These are phyloP conservation scores for Periophthalmus magnuspinnatus DNA, from an alignment of 2,797 vertebrate genomes.

Conservation along the genomic window DNA sequence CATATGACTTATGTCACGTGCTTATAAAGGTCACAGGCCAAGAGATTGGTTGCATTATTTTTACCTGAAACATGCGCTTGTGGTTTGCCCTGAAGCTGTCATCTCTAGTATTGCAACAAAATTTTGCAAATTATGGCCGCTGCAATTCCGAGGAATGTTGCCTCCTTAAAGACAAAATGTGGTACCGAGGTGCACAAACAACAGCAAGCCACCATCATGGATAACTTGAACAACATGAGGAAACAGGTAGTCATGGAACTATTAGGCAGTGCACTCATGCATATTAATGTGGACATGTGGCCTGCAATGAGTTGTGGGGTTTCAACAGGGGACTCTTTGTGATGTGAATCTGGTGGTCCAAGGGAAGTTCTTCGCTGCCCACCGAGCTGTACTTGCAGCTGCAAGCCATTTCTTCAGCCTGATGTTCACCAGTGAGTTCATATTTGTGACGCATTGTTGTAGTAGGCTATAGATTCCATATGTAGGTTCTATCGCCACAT, in stretches of 20 bases:
- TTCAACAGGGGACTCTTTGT: slow-evolving; percentile 86
- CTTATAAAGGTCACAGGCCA: not conserved
- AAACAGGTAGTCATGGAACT: slow-evolving; percentile 78
- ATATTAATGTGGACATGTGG: not conserved
- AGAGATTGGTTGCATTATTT: not conserved
- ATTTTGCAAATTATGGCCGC: slow-evolving; percentile 74
- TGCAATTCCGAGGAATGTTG: slow-evolving; percentile 75
- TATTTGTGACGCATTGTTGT: not conserved
- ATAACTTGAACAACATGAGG: slow-evolving; percentile 91
- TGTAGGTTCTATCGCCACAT: not conserved
- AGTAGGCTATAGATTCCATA: too few species aligned
- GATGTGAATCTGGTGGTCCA: slow-evolving; percentile 95
- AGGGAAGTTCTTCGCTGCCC: slow-evolving; percentile 91
- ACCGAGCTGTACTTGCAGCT: slow-evolving; percentile 92
- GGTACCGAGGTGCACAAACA: slow-evolving; percentile 89
- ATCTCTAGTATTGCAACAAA: not conserved
- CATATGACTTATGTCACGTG: not conserved
- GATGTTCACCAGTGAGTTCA: slow-evolving; percentile 95
- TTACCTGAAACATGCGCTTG: not conserved
- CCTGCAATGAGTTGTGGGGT: slow-evolving; percentile 20
- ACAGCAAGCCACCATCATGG: slow-evolving; percentile 91
- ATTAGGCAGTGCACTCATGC: too few species aligned
- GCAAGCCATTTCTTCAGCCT: slow-evolving; percentile 97
- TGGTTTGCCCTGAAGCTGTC: not conserved
- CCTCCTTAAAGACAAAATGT: slow-evolving; percentile 90